Evolutionary conservation across 2,888 invertebrate genomes (phyloP), one percentile per base, ranked within the genome.

Genomic region (Chironomus riparius): DNA sequence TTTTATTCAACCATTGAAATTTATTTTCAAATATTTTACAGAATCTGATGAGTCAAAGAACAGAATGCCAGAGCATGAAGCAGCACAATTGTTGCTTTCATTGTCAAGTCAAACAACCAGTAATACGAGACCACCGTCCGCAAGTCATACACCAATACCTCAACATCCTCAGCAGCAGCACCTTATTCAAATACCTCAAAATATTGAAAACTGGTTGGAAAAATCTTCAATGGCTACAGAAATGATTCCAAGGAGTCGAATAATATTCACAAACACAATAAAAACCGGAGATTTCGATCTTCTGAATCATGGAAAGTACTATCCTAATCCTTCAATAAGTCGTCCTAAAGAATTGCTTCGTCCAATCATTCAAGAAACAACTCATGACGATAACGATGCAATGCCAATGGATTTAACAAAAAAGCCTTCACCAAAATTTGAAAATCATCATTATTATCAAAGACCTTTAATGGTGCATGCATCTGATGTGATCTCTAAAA

Each of bases 31-130:
- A 7, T 62, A 76, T 77, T 56, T 74, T 76, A 68, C 83, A 88
- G 87, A 89, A 83, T 86, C 87, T 79, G 91, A 91, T 82, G 88
- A 88, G 79, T 89, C 88, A 77, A 91, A 88, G 80, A 88, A 90
- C 7, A 85, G 90, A n/a, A 84, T 91, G 78, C 90, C 90, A 79
- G 94, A 94, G 82, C 93, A 93, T 79, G 94, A 94, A 85, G 94
- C 94, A 6, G 94, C 94, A 0, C 91, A 92, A 79, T 91, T 94
- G 81, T 84, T 95, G 77, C 83, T 95, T 61, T 92, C 93, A 48
- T 84, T 95, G 68, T 90, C 87, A 22, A 85, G 86, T 79, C 85
- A 88, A 65, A 87, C 87, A 6, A 85, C 87, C 1, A 83, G 85
- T 4, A 56, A 48, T 47, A 48, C 76, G 18, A 82, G 85, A 73